phyloP scores from a whole-genome alignment of 2,888 invertebrate species.

The Pediacus dermestoides region DNA sequence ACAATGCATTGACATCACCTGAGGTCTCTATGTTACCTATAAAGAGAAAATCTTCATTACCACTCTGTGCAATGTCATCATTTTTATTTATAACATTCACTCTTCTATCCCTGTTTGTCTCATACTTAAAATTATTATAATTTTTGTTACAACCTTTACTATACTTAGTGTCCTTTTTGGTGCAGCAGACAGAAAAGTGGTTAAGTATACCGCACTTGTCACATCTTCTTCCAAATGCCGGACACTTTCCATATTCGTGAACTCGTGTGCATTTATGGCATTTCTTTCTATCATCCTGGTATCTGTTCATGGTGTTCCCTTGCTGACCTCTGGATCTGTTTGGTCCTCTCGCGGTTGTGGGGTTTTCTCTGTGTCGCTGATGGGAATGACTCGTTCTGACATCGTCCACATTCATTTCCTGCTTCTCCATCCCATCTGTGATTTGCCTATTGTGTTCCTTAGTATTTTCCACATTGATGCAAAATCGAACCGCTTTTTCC shows the following conservation, averaged over 20 bases:
- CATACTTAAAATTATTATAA: background rate
- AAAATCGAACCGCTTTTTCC: constrained; percentile 19
- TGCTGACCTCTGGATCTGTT: too few relatives aligned
- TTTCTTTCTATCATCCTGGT: background rate
- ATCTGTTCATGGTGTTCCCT: background rate
- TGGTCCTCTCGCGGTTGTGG: too few relatives aligned
- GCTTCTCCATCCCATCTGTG: background rate
- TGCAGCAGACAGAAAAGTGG: too few relatives aligned
- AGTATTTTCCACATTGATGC: constrained; percentile 17
- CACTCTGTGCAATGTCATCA: constrained; percentile 8
- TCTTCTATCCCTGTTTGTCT: constrained; percentile 4
- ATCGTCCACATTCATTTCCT: constrained; percentile 3
- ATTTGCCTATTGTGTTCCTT: constrained; percentile 9
- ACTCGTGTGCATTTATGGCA: constrained; percentile 14
- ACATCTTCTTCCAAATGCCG: constrained; percentile 13
- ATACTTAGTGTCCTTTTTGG: too few relatives aligned
- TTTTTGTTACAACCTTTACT: too few relatives aligned
- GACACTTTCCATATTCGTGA: constrained; percentile 14
- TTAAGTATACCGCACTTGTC: constrained; percentile 12
- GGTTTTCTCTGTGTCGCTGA: too few relatives aligned
- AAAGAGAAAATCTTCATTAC: constrained; percentile 10
- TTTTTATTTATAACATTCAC: constrained; percentile 1
- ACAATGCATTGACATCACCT: background rate
- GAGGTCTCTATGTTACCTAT: constrained; percentile 15
- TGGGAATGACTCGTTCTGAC: constrained; percentile 5